Evolutionary conservation across 1,140 invertebrate genomes (phyloP).

Genomic region (Gryllus bimaculatus): DNA sequence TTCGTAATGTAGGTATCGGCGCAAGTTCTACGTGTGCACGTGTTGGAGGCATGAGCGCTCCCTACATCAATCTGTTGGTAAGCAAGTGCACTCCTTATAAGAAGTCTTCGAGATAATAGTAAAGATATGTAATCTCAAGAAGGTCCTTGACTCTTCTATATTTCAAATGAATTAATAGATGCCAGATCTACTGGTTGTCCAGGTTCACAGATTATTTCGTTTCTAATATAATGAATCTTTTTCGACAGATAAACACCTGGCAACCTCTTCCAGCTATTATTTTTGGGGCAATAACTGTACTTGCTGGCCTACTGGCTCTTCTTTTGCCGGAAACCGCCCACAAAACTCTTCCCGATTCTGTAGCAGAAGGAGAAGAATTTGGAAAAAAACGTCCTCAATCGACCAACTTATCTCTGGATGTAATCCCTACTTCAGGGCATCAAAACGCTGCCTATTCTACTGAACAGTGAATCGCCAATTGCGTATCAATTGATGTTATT

Average conservation of each 20-base stretch:
- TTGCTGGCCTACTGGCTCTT: background rate
- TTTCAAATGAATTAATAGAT: too few species aligned
- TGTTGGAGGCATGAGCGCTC: background rate
- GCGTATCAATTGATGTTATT: too few species aligned
- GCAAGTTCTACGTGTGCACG: background rate
- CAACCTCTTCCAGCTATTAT: background rate
- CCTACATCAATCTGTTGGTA: constrained; percentile 7
- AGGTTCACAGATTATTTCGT: too few species aligned
- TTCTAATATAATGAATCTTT: background rate
- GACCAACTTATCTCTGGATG: background rate
- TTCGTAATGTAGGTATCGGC: background rate
- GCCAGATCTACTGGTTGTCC: too few species aligned
- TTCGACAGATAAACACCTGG: background rate
- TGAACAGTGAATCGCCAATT: background rate
- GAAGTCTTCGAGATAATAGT: too few species aligned
- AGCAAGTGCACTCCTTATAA: background rate
- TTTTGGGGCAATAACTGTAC: background rate
- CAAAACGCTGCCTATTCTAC: background rate
- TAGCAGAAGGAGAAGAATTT: background rate
- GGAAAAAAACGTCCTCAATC: background rate
- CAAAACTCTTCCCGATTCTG: background rate
- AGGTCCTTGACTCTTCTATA: too few species aligned
- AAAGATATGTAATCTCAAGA: too few species aligned
- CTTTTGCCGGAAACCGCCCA: background rate
- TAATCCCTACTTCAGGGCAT: background rate